These are phyloP conservation scores for Zaprionus gabonicus DNA, from an alignment of 1,140 invertebrate species.

Conservation along the genomic window DNA sequence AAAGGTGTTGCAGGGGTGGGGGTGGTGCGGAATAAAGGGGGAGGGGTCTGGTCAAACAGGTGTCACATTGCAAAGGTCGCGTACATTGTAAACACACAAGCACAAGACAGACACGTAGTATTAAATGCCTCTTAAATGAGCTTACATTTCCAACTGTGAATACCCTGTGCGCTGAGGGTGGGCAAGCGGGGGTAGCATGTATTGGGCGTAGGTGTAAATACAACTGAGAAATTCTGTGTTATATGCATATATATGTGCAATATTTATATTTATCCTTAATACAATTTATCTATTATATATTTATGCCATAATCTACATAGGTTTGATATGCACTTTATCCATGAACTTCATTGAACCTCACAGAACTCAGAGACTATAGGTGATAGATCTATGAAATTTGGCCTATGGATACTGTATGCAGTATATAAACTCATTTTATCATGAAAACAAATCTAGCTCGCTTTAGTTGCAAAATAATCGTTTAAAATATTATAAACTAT, in stretches of 20 bases:
- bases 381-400: neutral
- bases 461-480: too few relatives aligned
- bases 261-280: too few relatives aligned
- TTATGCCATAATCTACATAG: neutral
- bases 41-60: slow-evolving; percentile 6
- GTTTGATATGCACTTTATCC: too few relatives aligned
- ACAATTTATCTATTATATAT: too few relatives aligned
- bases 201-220: too few relatives aligned
- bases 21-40: neutral
- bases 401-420: neutral
- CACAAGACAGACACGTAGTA: slow-evolving; percentile 22
- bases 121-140: slow-evolving; percentile 45
- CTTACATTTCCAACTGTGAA: neutral
- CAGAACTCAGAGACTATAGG: too few relatives aligned
- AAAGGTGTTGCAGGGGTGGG: neutral
- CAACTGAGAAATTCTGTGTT: too few relatives aligned
- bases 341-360: too few relatives aligned
- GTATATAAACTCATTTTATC: too few relatives aligned
- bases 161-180: neutral
- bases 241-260: too few relatives aligned
- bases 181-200: neutral
- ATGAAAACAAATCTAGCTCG: too few relatives aligned
- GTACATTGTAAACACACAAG: neutral
- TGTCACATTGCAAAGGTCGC: slow-evolving; percentile 58
- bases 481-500: too few relatives aligned